Evolutionary conservation across 64 coral and sea anemone genomes (phyloP).

Genomic region (Pocillopora damicornis): DNA sequence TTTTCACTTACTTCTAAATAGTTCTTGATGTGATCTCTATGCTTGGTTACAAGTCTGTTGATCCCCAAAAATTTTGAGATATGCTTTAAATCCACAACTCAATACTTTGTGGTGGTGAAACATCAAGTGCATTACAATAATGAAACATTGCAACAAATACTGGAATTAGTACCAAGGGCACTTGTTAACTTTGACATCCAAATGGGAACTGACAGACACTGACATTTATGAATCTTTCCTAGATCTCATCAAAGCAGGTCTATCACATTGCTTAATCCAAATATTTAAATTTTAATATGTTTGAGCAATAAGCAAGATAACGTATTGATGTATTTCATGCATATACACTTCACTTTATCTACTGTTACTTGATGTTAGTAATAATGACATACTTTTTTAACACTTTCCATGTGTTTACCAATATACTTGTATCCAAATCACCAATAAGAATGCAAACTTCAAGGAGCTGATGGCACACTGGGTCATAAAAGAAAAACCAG

Average conservation of each 20-base stretch:
- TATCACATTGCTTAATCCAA: background rate
- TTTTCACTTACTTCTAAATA: conserved; percentile 41
- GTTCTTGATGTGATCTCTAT: conserved; percentile 76
- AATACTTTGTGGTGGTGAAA: too few relatives aligned
- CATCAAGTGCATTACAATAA: too few relatives aligned
- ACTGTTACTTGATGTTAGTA: background rate
- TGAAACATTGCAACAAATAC: too few relatives aligned
- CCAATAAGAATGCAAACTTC: conserved; percentile 76
- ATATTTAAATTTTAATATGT: too few relatives aligned
- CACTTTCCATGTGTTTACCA: conserved; percentile 92
- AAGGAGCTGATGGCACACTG: conserved; percentile 79
- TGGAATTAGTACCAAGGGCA: too few relatives aligned
- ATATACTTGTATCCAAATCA: conserved; percentile 76
- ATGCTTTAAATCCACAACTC: background rate
- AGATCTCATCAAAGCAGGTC: too few relatives aligned
- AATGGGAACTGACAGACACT: too few relatives aligned
- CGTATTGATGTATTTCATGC: background rate
- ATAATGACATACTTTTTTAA: conserved; percentile 58
- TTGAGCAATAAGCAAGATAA: too few relatives aligned
- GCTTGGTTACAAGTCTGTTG: conserved; percentile 73
- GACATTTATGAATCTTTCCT: too few relatives aligned
- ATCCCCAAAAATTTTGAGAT: background rate
- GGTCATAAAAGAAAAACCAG: background rate
- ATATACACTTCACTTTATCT: background rate
- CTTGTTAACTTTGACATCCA: too few relatives aligned